Evolutionary conservation across 2,888 invertebrate genomes (phyloP), one percentile per base, ranked within the genome.

Genomic region (Chymomyza procnemis): DNA sequence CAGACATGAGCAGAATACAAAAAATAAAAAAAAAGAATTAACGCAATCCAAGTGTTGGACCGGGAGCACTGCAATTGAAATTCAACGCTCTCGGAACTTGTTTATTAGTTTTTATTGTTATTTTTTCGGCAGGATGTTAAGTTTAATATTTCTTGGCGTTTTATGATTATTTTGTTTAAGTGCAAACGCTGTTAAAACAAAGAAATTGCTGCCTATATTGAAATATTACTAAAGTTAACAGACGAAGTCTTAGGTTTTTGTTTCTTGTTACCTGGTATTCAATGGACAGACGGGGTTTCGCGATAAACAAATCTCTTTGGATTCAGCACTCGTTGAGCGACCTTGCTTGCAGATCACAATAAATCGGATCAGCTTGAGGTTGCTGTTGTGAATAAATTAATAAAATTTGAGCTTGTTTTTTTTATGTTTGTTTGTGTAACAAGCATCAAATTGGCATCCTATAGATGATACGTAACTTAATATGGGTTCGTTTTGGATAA

Each of bases 341-440:
- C 83, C 80, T 82, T 79, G 83, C 64, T 68, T 69, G 56, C 68
- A 77, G 71, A 77, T 85, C 62, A 76, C 34, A 72, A 68, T 63
- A 67, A 63, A 61, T 74, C 71, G 69, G 72, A 75, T 78, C 61
- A 52, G 66, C 6, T 26, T 26, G 4, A 26, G 26, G 6, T 26
- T 26, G 26, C 4, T 26, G 4, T 26, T 26, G 6, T 0, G 6
- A 26, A 34, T 41, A 57, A 16, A 57, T 57, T n/a, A 50, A 50
- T 19, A 66, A 61, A 61, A 71, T 73, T 58, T 55, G 18, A 46
- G 30, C 9, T 4, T 14, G 1, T 41, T 41, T 9, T 41, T 41
- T 41, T 41, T 41, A 5, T 4, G 2, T 41, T 41, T 41, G n/a
- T n/a, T n/a, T n/a, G n/a, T n/a, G n/a, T 12, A 12, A 41, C 12